These are phyloP conservation scores for Loris lydekkerianus DNA, from an alignment of 2,797 vertebrate genomes.

Conservation along the genomic window DNA sequence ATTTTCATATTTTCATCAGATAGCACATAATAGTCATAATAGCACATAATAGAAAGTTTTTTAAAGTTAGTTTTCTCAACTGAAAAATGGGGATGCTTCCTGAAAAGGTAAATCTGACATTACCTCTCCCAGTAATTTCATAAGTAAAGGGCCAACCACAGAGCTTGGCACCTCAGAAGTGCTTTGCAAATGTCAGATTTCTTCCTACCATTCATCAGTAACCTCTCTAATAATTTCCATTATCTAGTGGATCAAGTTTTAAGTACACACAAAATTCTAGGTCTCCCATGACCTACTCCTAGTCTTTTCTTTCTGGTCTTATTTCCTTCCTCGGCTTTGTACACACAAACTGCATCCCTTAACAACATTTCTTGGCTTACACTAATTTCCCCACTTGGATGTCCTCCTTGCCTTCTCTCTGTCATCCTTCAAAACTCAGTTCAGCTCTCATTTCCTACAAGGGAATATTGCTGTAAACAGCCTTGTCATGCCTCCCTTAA, in stretches of 20 bases:
- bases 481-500: background rate
- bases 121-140: background rate
- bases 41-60: conserved; percentile 34
- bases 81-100: conserved; percentile 62
- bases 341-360: background rate
- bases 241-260: background rate
- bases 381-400: background rate
- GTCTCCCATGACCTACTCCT: background rate
- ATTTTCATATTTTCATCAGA: conserved; percentile 53
- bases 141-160: conserved; percentile 1
- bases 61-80: conserved; percentile 33
- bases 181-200: background rate
- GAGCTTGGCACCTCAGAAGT: background rate
- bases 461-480: background rate
- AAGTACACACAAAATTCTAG: conserved; percentile 8
- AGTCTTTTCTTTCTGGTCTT: conserved; percentile 34
- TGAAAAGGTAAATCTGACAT: background rate
- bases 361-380: background rate
- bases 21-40: conserved; percentile 11
- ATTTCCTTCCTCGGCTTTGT: background rate
- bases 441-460: background rate
- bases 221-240: conserved; percentile 2
- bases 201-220: background rate
- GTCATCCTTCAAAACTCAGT: background rate
- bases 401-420: background rate